Conservation (phyloP, 1,140 invertebrate genomes). For the Dendroctonus valens region DNA sequence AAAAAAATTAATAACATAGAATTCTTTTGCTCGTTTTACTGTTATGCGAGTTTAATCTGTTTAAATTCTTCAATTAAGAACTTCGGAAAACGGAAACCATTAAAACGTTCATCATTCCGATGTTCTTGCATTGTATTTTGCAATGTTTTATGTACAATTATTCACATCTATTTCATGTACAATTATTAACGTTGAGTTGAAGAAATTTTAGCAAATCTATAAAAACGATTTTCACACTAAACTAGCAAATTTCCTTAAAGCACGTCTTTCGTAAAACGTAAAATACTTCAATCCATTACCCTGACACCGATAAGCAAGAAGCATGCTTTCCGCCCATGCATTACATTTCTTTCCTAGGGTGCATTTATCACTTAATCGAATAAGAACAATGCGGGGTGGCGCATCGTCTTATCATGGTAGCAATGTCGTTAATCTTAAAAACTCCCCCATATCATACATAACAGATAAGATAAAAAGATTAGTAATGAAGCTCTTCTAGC, state of each 20-base stretch:
- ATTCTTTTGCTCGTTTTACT: no score
- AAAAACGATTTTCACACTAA: neutral
- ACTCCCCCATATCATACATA: constrained; percentile 1
- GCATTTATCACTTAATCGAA: constrained; percentile 22
- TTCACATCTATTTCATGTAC: no score
- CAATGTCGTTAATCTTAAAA: neutral
- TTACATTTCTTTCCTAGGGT: constrained; percentile 11
- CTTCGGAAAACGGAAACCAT: no score
- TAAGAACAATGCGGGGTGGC: constrained; percentile 9
- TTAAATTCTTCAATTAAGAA: no score
- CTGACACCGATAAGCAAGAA: constrained; percentile 15
- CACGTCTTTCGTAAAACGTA: neutral
- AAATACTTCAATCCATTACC: constrained; percentile 12
- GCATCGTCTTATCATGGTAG: neutral
- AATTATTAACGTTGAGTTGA: no score
- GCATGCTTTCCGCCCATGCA: constrained; percentile 15
- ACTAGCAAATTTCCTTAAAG: neutral
- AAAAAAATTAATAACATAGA: no score
- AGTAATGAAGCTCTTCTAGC: neutral
- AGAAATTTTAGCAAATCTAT: no score
- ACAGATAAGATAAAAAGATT: neutral
- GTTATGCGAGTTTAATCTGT: no score
- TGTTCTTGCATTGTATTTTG: no score
- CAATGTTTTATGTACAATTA: no score
- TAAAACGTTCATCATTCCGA: no score